Evolutionary conservation across 2,888 invertebrate species (phyloP).

Genomic region (Yponomeuta plumbellus): DNA sequence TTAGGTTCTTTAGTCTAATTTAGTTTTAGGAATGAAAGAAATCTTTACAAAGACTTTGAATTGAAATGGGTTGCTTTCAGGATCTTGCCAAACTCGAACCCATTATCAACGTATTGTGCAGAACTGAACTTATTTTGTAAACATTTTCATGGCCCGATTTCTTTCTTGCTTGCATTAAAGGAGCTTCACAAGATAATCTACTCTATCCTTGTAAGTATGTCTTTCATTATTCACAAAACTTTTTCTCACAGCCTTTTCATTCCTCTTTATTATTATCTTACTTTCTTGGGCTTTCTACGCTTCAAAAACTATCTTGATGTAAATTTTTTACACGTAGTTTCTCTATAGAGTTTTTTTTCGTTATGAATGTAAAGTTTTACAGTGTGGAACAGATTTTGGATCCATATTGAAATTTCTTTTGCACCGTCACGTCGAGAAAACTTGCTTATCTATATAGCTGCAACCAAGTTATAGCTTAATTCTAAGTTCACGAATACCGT

Average conservation of each 20-base stretch:
- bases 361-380: too few relatives aligned
- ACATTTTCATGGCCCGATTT: neutral
- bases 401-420: too few relatives aligned
- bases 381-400: too few relatives aligned
- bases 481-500: too few relatives aligned
- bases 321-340: too few relatives aligned
- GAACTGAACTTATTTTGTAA: too few relatives aligned
- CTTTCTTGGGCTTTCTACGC: too few relatives aligned
- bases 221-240: constrained; percentile 24
- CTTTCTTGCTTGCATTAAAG: constrained; percentile 43
- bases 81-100: constrained; percentile 54
- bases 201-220: constrained; percentile 79
- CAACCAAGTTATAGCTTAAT: neutral
- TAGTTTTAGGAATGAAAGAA: neutral
- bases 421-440: too few relatives aligned
- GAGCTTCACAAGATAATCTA: constrained; percentile 79
- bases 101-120: neutral
- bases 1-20: neutral
- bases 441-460: too few relatives aligned
- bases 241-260: neutral
- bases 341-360: too few relatives aligned
- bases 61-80: constrained; percentile 31
- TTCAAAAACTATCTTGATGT: too few relatives aligned
- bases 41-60: constrained; percentile 4
- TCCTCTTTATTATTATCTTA: too few relatives aligned